phyloP scores from a whole-genome alignment of 1,140 invertebrate genomes.

The Nasonia vitripennis region DNA sequence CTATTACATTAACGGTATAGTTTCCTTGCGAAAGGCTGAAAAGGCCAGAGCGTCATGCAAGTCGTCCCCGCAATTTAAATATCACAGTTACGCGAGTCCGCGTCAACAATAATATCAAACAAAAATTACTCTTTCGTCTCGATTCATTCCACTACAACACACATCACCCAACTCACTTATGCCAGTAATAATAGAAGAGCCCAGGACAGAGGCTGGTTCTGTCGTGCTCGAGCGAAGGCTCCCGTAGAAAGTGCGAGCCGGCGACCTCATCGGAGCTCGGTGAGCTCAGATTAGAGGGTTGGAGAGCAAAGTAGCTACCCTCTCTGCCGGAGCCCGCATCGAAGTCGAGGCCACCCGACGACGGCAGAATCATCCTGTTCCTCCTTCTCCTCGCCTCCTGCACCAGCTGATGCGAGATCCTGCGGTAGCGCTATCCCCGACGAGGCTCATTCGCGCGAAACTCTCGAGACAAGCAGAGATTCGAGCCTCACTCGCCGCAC shows the following conservation, averaged over 20 bases:
- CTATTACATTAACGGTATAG: too few relatives aligned
- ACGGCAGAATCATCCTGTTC: slow-evolving; percentile 42
- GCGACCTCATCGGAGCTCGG: slow-evolving; percentile 37
- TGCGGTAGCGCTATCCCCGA: neutral
- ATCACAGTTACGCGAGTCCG: too few relatives aligned
- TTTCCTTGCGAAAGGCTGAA: too few relatives aligned
- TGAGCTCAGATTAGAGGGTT: slow-evolving; percentile 30
- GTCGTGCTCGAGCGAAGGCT: slow-evolving; percentile 26
- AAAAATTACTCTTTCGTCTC: too few relatives aligned
- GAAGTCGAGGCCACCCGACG: slow-evolving; percentile 38
- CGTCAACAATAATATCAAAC: too few relatives aligned
- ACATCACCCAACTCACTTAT: slow-evolving; percentile 57
- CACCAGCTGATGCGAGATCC: neutral
- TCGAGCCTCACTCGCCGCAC: neutral
- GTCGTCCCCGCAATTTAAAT: too few relatives aligned
- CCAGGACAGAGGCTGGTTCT: neutral
- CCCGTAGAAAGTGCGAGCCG: neutral
- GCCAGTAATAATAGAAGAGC: slow-evolving; percentile 44
- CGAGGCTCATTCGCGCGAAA: neutral
- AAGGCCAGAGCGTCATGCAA: too few relatives aligned
- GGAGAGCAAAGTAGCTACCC: slow-evolving; percentile 26
- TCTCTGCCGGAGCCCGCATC: neutral
- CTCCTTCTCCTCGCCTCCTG: neutral
- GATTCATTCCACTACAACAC: too few relatives aligned
- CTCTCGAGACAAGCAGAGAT: neutral